Percentiles rank a stretch among this genome's conserved stretches.
phyloP scores from a whole-genome alignment of 1,140 invertebrate species.

The Gonatopus flavifemur region DNA sequence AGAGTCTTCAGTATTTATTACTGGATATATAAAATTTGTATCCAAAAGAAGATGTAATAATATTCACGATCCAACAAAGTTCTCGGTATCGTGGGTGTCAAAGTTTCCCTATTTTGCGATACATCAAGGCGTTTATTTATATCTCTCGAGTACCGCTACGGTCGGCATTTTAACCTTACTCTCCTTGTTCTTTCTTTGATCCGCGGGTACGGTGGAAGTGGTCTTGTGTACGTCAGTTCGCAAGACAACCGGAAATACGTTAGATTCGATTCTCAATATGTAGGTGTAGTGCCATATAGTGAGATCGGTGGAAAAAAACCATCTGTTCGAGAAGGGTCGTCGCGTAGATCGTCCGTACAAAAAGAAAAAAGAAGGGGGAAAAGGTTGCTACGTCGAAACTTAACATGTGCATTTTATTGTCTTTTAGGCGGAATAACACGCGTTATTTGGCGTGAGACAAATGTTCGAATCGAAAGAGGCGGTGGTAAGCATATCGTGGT shows the following conservation, averaged over 20 bases:
- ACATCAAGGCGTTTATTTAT: slow-evolving; percentile 29
- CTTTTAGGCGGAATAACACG: slow-evolving; percentile 38
- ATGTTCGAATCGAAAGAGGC: slow-evolving; percentile 30
- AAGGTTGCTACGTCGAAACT: slow-evolving; percentile 13
- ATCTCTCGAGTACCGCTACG: slow-evolving; percentile 1
- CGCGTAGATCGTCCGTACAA: background rate
- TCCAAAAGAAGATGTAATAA: slow-evolving; percentile 1
- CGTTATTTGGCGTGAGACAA: slow-evolving; percentile 41
- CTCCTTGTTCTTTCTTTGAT: too few relatives aligned
- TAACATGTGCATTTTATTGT: slow-evolving; percentile 41
- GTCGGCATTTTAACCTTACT: too few relatives aligned
- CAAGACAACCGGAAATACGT: slow-evolving; percentile 20
- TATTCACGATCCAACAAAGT: slow-evolving; percentile 18
- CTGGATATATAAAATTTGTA: too few relatives aligned
- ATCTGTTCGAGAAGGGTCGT: slow-evolving; percentile 8
- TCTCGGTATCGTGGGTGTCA: slow-evolving; percentile 2
- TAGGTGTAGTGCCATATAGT: too few relatives aligned
- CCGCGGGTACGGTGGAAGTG: too few relatives aligned
- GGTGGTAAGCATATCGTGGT: slow-evolving; percentile 8
- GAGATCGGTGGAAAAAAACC: slow-evolving; percentile 18
- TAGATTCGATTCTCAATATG: slow-evolving; percentile 15
- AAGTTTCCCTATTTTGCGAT: slow-evolving; percentile 20
- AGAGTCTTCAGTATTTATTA: too few relatives aligned
- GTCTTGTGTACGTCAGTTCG: slow-evolving; percentile 9
- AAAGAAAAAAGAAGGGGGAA: too few relatives aligned